Conservation (phyloP, 2,888 invertebrate genomes). For the Elmis aenea region DNA sequence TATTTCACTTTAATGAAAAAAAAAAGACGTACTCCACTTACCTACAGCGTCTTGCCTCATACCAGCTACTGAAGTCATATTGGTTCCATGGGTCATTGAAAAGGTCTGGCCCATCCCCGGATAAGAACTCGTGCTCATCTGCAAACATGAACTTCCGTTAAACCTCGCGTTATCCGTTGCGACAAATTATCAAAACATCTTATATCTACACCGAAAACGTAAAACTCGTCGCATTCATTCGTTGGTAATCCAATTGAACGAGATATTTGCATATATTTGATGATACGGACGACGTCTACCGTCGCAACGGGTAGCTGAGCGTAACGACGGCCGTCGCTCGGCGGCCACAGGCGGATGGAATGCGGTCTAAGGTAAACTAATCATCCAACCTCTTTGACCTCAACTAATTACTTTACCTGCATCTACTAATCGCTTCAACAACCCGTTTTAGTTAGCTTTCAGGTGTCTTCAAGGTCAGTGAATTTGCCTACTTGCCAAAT, state of each 20-base stretch:
- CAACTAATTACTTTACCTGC: conserved; percentile 45
- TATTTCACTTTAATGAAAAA: conserved; percentile 1
- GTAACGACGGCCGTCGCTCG: conserved; percentile 24
- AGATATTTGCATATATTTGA: conserved; percentile 24
- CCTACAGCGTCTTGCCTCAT: conserved; percentile 85
- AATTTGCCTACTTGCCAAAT: too few species aligned
- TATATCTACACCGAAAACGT: background rate
- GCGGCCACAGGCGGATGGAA: conserved; percentile 32
- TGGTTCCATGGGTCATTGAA: conserved; percentile 88
- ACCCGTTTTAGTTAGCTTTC: background rate
- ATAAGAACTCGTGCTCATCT: conserved; percentile 91
- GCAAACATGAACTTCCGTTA: conserved; percentile 48
- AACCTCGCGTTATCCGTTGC: too few species aligned
- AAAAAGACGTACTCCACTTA: too few species aligned
- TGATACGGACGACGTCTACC: conserved; percentile 25
- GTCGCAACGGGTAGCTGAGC: conserved; percentile 15
- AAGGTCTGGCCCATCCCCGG: conserved; percentile 93
- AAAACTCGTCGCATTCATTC: conserved; percentile 6
- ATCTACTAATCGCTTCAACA: conserved; percentile 28
- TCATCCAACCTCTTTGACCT: conserved; percentile 47
- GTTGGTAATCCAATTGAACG: conserved; percentile 14
- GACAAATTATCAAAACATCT: too few species aligned
- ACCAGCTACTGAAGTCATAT: conserved; percentile 84
- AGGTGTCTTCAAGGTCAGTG: too few species aligned
- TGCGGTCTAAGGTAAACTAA: conserved; percentile 46